These are phyloP conservation scores for Scaptomyza hsui DNA, from an alignment of 1,140 invertebrate genomes.

Conservation along the genomic window DNA sequence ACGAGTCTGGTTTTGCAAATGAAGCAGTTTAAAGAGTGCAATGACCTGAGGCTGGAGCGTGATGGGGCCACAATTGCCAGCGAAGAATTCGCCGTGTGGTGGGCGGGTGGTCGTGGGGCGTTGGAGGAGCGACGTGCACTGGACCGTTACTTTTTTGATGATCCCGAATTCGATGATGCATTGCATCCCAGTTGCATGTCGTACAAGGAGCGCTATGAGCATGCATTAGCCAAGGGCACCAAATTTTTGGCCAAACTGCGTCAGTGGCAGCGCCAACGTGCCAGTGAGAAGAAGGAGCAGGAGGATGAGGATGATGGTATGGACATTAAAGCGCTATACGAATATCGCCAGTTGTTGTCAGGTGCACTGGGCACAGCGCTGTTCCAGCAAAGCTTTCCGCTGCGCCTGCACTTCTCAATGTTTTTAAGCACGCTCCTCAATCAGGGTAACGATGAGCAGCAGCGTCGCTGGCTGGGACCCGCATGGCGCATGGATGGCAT, in stretches of 20 bases:
- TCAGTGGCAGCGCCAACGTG: conserved; percentile 85
- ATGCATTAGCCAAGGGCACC: conserved; percentile 90
- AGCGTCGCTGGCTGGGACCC: conserved; percentile 91
- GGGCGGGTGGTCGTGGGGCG: conserved; percentile 91
- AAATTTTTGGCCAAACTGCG: conserved; percentile 89
- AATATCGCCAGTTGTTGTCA: conserved; percentile 85
- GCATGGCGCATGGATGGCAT: conserved; percentile 91
- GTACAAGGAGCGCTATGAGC: conserved; percentile 93
- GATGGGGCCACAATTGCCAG: conserved; percentile 89
- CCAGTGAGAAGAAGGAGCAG: neutral
- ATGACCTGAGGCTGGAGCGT: conserved; percentile 90
- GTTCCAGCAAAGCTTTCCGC: conserved; percentile 91
- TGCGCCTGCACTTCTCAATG: conserved; percentile 94
- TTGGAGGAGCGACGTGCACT: conserved; percentile 77
- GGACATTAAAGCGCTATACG: conserved; percentile 38
- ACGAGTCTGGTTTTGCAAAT: neutral
- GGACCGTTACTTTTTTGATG: conserved; percentile 90
- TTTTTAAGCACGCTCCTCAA: conserved; percentile 95
- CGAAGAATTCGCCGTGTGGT: conserved; percentile 90
- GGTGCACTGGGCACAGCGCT: conserved; percentile 90
- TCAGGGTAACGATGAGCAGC: conserved; percentile 93
- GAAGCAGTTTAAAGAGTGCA: conserved; percentile 21
- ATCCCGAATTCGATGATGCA: conserved; percentile 88
- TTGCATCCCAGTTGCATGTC: conserved; percentile 91
- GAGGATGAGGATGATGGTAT: conserved; percentile 5